These are phyloP conservation scores for Stegophylla sp. DNA, from an alignment of 2,888 invertebrate genomes.

Conservation along the genomic window DNA sequence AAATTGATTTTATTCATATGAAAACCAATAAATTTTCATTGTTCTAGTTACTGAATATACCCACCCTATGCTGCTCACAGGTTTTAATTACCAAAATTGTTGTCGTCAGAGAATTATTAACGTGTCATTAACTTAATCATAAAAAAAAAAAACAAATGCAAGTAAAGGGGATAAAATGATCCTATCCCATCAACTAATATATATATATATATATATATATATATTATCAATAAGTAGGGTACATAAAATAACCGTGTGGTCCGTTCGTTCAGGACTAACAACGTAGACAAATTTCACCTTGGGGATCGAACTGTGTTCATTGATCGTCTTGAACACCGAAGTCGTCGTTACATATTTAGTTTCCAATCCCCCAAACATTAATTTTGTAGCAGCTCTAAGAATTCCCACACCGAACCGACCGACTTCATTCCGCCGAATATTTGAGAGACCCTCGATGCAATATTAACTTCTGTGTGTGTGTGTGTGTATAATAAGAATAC, in stretches of 20 bases:
- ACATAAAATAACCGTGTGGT: slow-evolving; percentile 13
- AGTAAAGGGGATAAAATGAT: too few relatives aligned
- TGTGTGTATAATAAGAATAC: background rate
- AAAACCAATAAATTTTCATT: too few relatives aligned
- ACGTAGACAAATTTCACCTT: slow-evolving; percentile 42
- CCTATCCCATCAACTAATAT: too few relatives aligned
- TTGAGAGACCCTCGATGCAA: slow-evolving; percentile 5
- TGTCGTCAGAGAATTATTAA: too few relatives aligned
- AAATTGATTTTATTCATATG: too few relatives aligned
- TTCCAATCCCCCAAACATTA: slow-evolving; percentile 31
- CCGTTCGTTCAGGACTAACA: slow-evolving; percentile 10
- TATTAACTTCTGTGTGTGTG: background rate
- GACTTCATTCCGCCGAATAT: background rate
- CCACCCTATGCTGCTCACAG: too few relatives aligned
- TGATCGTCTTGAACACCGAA: slow-evolving; percentile 17
- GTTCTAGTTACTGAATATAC: too few relatives aligned
- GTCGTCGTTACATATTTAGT: slow-evolving; percentile 40
- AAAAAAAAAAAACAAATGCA: too few relatives aligned
- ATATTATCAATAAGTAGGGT: background rate
- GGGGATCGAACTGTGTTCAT: slow-evolving; percentile 31
- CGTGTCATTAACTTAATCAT: too few relatives aligned
- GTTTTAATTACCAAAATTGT: too few relatives aligned
- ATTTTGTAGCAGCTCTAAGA: slow-evolving; percentile 4
- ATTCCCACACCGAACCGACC: slow-evolving; percentile 3
- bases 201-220: too few relatives aligned